Percentiles rank a stretch among this genome's conserved stretches.
Conservation (phyloP, 2,797 vertebrate genomes). For the Passerculus sandwichensis region DNA sequence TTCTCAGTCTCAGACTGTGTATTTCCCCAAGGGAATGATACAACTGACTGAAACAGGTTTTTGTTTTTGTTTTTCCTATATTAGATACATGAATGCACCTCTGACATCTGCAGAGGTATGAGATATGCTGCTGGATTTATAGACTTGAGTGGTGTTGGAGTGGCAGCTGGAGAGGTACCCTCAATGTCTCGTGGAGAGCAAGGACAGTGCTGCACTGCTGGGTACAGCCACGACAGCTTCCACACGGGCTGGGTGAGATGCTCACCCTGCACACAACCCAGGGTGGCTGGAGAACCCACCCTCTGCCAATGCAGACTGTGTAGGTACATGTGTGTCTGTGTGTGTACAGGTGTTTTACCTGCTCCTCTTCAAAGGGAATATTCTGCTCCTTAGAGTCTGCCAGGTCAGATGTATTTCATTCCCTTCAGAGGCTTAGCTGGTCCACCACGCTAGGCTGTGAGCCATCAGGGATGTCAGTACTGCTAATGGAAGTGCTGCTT, state of each 20-base stretch:
- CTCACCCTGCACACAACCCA: not conserved
- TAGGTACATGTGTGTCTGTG: accelerated
- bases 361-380: not conserved
- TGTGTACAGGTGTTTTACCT: not conserved
- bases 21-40: not conserved
- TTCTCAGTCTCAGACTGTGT: not conserved
- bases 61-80: not conserved
- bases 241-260: not conserved
- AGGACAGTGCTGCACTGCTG: not conserved
- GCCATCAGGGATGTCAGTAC: not conserved
- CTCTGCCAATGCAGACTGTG: not conserved
- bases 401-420: not conserved
- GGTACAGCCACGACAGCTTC: accelerated
- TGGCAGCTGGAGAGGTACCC: not conserved
- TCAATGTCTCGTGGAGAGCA: not conserved
- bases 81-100: not conserved
- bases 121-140: not conserved
- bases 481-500: not conserved
- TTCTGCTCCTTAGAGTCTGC: not conserved
- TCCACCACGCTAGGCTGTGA: not conserved
- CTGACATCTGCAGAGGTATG: not conserved
- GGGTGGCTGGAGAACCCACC: not conserved
- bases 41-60: not conserved
- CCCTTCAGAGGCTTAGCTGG: not conserved
- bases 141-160: not conserved